A percentile compares a stretch with the other conserved stretches of the same genome.
Conservation (phyloP, 2,888 invertebrate genomes). For the Melitaea athalia region DNA sequence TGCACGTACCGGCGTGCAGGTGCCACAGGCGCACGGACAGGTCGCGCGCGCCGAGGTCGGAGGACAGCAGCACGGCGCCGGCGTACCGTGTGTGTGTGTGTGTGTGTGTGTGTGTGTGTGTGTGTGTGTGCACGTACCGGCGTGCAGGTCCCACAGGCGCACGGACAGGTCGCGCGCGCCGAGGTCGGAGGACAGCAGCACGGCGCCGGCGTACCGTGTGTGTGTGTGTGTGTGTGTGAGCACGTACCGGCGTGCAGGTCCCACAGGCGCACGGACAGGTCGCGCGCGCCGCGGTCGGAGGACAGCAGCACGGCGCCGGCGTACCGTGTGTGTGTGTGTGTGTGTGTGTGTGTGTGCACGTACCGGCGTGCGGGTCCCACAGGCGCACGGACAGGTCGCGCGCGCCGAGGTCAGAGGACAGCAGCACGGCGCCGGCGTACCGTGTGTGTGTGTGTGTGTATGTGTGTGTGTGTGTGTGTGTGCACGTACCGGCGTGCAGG, state of each 20-base stretch:
- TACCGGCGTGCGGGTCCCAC: no score
- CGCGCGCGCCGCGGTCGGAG: constrained; percentile 86
- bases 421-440: constrained; percentile 83
- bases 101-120: no score
- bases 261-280: constrained; percentile 91
- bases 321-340: constrained; percentile 86
- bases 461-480: no score
- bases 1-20: no score
- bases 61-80: no score
- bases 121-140: constrained; percentile 85
- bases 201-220: constrained; percentile 82
- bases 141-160: constrained; percentile 90
- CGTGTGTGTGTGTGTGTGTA: no score
- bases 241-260: constrained; percentile 87
- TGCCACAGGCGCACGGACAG: no score
- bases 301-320: constrained; percentile 88
- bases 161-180: constrained; percentile 88
- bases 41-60: no score
- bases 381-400: constrained; percentile 49
- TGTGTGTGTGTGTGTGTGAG: neutral
- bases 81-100: no score
- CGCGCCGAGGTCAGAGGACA: constrained; percentile 80
- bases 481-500: constrained; percentile 85
- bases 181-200: constrained; percentile 88
- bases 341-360: no score